Conservation (phyloP, 2,113 vertebrate genomes). For the Osmerus eperlanus region DNA sequence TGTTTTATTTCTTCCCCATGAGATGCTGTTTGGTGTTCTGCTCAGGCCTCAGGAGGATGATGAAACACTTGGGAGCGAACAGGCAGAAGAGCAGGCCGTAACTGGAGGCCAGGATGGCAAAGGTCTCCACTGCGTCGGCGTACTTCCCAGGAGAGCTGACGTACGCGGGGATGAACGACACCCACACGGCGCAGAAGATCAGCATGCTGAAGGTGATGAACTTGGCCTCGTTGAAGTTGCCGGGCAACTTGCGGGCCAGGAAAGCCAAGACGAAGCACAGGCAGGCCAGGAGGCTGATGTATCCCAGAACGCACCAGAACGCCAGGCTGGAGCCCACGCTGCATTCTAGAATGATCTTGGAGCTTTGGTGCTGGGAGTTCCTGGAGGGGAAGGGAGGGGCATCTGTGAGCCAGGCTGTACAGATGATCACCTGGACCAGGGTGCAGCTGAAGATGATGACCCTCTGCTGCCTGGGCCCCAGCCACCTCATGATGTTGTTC, state of each 20-base stretch:
- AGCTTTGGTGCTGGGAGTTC: constrained; percentile 51
- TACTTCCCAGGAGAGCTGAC: constrained; percentile 70
- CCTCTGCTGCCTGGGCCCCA: constrained; percentile 67
- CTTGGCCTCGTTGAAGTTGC: constrained; percentile 62
- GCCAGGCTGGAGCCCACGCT: constrained; percentile 56
- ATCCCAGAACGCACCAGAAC: constrained; percentile 67
- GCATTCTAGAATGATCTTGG: constrained; percentile 63
- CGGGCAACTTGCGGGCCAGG: constrained; percentile 60
- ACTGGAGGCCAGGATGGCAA: constrained; percentile 70
- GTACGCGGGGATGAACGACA: constrained; percentile 66
- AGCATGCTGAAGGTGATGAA: constrained; percentile 69
- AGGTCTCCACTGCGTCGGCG: constrained; percentile 70
- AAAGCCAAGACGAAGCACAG: constrained; percentile 65
- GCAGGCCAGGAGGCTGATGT: constrained; percentile 62
- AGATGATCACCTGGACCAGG: constrained; percentile 60
- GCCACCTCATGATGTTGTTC: constrained; percentile 65
- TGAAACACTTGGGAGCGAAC: constrained; percentile 69
- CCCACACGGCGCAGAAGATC: constrained; percentile 66
- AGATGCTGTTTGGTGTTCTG: constrained; percentile 68
- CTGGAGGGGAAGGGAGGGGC: constrained; percentile 53
- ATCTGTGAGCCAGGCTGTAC: constrained; percentile 57
- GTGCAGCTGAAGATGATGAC: constrained; percentile 55
- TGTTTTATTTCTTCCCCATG: constrained; percentile 54
- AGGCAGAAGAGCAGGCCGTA: constrained; percentile 66
- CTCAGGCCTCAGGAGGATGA: constrained; percentile 67